Conservation (phyloP, 1,140 invertebrate species). For the Caligus rogercresseyi region DNA sequence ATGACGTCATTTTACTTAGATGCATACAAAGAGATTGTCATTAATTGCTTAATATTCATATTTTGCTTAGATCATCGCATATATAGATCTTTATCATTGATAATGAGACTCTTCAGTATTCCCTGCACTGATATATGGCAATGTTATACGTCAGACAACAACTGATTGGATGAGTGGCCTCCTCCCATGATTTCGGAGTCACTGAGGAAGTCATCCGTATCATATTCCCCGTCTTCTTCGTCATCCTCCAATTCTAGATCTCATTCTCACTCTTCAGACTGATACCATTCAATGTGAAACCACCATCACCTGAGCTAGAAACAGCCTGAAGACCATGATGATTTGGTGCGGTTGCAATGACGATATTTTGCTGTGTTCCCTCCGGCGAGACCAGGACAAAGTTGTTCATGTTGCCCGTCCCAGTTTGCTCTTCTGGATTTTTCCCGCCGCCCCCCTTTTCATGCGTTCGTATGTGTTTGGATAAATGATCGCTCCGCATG, state of each 20-base stretch:
- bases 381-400: not conserved
- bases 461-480: conserved; percentile 60
- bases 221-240: not conserved
- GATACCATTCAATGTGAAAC: not conserved
- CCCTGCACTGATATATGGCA: not conserved
- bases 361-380: not conserved
- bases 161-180: not conserved
- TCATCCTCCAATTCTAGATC: no score
- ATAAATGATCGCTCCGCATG: conserved; percentile 55
- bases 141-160: not conserved
- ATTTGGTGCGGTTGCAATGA: not conserved
- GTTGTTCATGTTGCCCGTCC: no score
- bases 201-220: not conserved
- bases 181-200: not conserved
- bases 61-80: no score
- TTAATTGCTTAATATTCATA: no score
- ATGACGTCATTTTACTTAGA: no score
- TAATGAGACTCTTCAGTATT: no score
- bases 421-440: not conserved
- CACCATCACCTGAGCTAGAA: no score
- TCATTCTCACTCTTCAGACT: not conserved
- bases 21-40: no score
- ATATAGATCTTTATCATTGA: no score
- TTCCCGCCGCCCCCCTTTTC: conserved; percentile 31
- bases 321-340: no score